These are phyloP conservation scores for Aegithalos caudatus DNA, from an alignment of 2,113 vertebrate genomes.

Conservation along the genomic window DNA sequence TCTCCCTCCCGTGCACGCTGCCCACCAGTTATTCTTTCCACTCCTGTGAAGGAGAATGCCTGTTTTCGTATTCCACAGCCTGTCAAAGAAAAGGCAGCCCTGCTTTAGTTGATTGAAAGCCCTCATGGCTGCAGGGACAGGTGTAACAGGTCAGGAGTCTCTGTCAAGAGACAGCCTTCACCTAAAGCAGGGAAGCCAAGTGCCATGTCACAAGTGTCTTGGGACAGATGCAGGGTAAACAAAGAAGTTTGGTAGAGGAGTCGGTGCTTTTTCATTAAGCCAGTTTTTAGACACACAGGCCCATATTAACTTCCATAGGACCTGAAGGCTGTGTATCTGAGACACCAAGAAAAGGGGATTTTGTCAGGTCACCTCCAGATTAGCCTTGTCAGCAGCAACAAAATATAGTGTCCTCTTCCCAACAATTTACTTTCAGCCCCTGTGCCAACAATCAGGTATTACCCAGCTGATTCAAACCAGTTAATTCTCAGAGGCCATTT, in stretches of 20 bases:
- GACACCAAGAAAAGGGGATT: not conserved
- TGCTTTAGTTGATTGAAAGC: not conserved
- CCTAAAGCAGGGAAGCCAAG: not conserved
- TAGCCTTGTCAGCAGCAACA: not conserved
- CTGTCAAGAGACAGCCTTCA: not conserved
- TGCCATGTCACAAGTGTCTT: not conserved
- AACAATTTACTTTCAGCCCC: not conserved
- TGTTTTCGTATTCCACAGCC: constrained; percentile 72
- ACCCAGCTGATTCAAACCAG: not conserved
- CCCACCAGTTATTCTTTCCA: constrained; percentile 82
- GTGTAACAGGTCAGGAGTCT: not conserved
- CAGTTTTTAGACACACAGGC: not conserved
- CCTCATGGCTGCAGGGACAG: not conserved
- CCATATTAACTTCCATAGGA: not conserved
- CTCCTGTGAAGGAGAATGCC: constrained; percentile 26
- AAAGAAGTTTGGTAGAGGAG: not conserved
- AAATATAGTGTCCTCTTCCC: not conserved
- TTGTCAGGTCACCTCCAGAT: not conserved
- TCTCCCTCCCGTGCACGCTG: constrained; percentile 74
- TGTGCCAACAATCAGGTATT: not conserved
- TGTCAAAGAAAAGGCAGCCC: constrained; percentile 11
- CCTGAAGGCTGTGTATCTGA: not conserved
- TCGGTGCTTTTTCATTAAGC: not conserved
- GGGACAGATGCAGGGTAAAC: not conserved
- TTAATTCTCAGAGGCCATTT: not conserved